Percentiles rank a stretch among this genome's conserved stretches.
Conservation (phyloP, 2,888 invertebrate genomes). For the Agrenia bidenticulata region DNA sequence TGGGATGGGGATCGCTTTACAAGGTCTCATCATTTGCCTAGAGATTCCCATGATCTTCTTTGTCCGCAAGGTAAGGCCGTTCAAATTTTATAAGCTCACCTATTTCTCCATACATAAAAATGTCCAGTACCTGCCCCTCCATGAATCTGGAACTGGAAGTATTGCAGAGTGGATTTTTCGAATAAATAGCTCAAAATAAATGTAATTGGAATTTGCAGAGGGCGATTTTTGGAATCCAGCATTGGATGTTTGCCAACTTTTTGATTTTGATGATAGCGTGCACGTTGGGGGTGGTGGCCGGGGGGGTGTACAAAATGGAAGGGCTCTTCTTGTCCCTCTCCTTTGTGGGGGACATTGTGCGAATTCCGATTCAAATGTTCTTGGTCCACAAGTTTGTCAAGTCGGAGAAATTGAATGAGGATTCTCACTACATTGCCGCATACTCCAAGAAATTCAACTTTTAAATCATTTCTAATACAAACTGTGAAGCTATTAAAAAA, state of each 20-base stretch:
- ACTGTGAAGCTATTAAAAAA: no score
- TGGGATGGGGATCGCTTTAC: not conserved
- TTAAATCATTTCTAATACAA: not conserved
- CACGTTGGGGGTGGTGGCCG: conserved; percentile 22
- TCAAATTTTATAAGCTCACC: no score
- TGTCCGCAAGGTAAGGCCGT: not conserved
- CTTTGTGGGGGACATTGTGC: conserved; percentile 27
- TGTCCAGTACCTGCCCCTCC: no score
- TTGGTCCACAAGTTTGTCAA: conserved; percentile 35
- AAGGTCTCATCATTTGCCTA: not conserved
- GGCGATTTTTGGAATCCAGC: conserved; percentile 22
- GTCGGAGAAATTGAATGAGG: conserved; percentile 19
- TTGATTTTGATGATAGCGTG: conserved; percentile 17
- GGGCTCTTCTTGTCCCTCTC: conserved; percentile 29
- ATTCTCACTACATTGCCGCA: conserved; percentile 6
- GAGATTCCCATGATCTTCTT: not conserved
- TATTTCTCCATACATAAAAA: no score
- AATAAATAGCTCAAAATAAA: not conserved
- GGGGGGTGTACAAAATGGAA: conserved; percentile 10
- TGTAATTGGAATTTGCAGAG: conserved; percentile 16
- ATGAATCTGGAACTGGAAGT: no score
- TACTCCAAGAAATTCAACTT: conserved; percentile 6
- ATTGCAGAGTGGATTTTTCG: no score
- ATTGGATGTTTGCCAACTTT: conserved; percentile 32
- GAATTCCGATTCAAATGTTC: conserved; percentile 31